Base-by-base conservation (phyloP, 92 coral and sea anemone genomes). In the Siderastrea radians region DNA sequence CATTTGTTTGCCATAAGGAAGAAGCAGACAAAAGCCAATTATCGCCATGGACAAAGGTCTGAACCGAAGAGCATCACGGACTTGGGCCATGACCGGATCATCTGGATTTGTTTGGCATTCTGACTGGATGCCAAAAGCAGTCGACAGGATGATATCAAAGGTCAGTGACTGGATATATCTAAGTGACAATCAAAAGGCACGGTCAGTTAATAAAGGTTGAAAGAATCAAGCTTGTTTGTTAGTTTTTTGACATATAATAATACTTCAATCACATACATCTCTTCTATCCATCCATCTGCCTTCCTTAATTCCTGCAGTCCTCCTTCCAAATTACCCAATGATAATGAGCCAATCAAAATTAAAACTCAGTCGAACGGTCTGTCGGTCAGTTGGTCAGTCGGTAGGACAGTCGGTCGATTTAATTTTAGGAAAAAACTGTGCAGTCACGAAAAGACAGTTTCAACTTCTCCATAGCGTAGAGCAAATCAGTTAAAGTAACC, bases 111-210 rank as follows among this genome's bases (percentile, higher is more conserved):
- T 92, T 60, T 92, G 95, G 68, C 91, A 85, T 15, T 89, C 91
- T 2, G 91, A 86, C 66, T 90, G 84, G 82, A 93, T 45, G 14
- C 95, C 95, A 72, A 93, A 93, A 2, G 87, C 85, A 8, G 92
- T 68, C 7, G 93, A 90, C 55, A 93, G 52, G 54, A 93, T 87
- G 58, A 90, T 59, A 50, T 92, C 95, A 66, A 92, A 71, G 43
- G 95, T 90, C 70, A 92, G 55, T 9, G 87, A 79, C 63, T 86
- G 95, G 26, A 88, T 89, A 81, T 80, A 94, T 26, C 97, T 92
- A 50, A 6, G 51, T 0, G 46, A n/a, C 49, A 43, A 85, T 4
- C 38, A 65, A 76, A 19, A 68, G 9, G 51, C 12, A 63, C 38
- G 38, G 38, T 26, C 38, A 26, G 38, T 26, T 26, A 26, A 26